Conservation (phyloP, 2,888 invertebrate species). For the Tetragonula carbonaria region DNA sequence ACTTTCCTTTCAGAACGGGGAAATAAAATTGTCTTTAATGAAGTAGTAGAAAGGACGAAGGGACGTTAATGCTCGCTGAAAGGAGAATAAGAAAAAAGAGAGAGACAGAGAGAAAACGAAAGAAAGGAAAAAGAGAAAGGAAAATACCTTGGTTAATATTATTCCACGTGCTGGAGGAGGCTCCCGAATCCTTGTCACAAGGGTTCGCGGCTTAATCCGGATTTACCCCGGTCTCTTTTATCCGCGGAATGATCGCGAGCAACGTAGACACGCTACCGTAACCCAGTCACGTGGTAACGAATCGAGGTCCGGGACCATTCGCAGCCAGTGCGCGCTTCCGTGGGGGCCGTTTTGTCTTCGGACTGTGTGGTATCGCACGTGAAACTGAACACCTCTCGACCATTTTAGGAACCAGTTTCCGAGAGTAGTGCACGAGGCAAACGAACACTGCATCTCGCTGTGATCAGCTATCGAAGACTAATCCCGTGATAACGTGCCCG, state of each 20-base stretch:
- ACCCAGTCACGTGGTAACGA: slow-evolving; percentile 46
- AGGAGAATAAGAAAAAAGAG: neutral
- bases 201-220: slow-evolving; percentile 67
- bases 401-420: slow-evolving; percentile 71
- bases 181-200: slow-evolving; percentile 46
- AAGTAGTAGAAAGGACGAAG: neutral
- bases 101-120: too few relatives aligned
- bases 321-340: slow-evolving; percentile 17
- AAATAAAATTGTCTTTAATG: too few relatives aligned
- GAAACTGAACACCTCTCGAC: slow-evolving; percentile 50
- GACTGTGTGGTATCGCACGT: slow-evolving; percentile 50
- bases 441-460: slow-evolving; percentile 41
- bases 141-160: slow-evolving; percentile 13
- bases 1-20: too few relatives aligned
- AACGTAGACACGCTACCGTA: slow-evolving; percentile 54
- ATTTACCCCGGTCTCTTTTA: slow-evolving; percentile 73
- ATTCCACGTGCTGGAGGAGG: slow-evolving; percentile 8
- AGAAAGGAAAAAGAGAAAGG: neutral
- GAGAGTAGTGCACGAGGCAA: slow-evolving; percentile 42
- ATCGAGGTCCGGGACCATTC: neutral
- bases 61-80: neutral
- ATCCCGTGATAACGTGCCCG: slow-evolving; percentile 62
- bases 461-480: slow-evolving; percentile 63
- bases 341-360: slow-evolving; percentile 39
- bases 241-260: slow-evolving; percentile 65